Base-by-base conservation (phyloP, 2,797 vertebrate genomes). In the Neosilurus hyrtlii region DNA sequence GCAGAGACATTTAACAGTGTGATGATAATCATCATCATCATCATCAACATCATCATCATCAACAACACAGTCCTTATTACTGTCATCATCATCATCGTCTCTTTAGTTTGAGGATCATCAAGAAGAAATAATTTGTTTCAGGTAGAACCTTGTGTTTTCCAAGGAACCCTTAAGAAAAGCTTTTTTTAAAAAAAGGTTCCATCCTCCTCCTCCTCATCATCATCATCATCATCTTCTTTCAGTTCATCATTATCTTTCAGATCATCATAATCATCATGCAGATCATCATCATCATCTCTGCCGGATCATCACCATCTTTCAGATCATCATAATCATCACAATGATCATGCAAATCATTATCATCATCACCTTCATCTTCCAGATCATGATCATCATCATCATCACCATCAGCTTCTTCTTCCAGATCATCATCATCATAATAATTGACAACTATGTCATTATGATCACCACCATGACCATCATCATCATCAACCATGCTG, bases 1-100 rank as follows among this genome's bases (percentile, higher is more conserved):
- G 35, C 62, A 49, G 54, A 72, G 70, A 79, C 81, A 77, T 49
- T 59, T 43, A 68, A 74, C 51, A 72, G 24, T 51, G 16, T n/a
- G 3, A 24, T 51, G 12, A n/a, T 80, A n/a, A 37, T 68, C 71
- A 61, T 71, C 77, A 26, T 74, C 59, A n/a, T 80, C 70, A 71
- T 72, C 57, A 9, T 26, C 65, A 18, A 52, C 22, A 62, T 30
- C 24, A 20, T 74, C 26, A 9, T 16, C 18, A n/a, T 9, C 22
- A 52, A 24, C 10, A 20, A 20, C 54, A 37, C 11, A 43, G 16
- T 62, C 6, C 35, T 24, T n/a, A 62, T 62, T 59, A 54, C 10
- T 26, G 15, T 72, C 72, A 18, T 56, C 43, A 72, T 9, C n/a
- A 54, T 16, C n/a, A 26, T 26, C 12, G 10, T 5, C 24, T 51